Percentiles rank a stretch among this genome's conserved stretches.
Conservation (phyloP, 2,113 vertebrate genomes). For the Tetrao urogallus region DNA sequence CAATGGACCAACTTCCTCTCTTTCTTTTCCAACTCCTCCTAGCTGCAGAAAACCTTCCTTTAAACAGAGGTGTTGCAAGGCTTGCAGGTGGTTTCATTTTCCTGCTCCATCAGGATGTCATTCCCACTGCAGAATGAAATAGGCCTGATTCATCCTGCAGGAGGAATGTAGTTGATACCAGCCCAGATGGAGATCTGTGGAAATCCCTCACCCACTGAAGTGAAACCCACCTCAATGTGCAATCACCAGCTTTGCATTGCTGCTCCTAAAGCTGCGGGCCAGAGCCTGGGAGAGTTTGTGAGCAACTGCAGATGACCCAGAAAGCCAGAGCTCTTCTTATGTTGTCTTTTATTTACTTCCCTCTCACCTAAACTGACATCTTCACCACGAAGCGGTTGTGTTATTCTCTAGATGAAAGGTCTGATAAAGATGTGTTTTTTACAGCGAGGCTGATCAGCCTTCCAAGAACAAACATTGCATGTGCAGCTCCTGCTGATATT, state of each 20-base stretch:
- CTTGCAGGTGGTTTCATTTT: neutral
- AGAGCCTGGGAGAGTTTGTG: neutral
- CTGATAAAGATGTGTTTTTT: neutral
- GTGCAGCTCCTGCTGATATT: neutral
- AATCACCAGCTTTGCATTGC: neutral
- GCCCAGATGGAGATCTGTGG: neutral
- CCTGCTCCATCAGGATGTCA: neutral
- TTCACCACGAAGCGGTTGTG: neutral
- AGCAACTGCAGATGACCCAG: constrained; percentile 23
- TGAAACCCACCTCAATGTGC: neutral
- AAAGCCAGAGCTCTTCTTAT: neutral
- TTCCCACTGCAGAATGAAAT: neutral
- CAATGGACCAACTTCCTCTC: neutral
- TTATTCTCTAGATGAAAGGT: neutral
- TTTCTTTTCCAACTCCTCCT: neutral
- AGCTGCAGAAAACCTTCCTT: neutral
- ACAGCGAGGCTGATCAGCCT: neutral
- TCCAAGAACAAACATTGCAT: neutral
- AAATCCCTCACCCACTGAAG: constrained; percentile 30
- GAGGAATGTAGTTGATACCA: neutral
- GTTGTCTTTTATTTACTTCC: neutral
- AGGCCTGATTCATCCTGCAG: constrained; percentile 42
- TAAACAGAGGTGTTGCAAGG: neutral
- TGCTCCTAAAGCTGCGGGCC: neutral
- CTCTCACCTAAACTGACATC: neutral